These are phyloP conservation scores for Penaeus japonicus DNA, from an alignment of 1,140 invertebrate species.

Conservation along the genomic window DNA sequence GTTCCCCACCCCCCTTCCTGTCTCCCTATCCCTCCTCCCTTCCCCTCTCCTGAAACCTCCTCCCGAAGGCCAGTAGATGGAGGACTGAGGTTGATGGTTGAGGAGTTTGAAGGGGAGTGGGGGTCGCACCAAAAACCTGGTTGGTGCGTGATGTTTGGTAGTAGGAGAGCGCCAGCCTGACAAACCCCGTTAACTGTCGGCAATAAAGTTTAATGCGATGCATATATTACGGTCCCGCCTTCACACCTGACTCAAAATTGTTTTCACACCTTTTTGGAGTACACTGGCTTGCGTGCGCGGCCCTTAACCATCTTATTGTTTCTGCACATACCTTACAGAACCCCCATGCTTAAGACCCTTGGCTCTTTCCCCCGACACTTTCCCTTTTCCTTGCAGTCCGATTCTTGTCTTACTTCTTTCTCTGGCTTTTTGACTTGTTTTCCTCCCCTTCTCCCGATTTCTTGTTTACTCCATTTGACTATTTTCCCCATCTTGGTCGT, in stretches of 20 bases:
- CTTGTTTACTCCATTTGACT: background rate
- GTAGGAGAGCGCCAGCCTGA: slow-evolving; percentile 1
- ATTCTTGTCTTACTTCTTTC: too few relatives aligned
- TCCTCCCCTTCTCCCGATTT: too few relatives aligned
- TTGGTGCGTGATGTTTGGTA: too few relatives aligned
- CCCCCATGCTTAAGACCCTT: too few relatives aligned
- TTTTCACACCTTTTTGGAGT: slow-evolving; percentile 24
- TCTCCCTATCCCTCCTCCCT: too few relatives aligned
- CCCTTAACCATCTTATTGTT: background rate
- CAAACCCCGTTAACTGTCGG: slow-evolving; percentile 43
- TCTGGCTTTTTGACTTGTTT: too few relatives aligned
- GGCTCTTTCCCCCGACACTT: too few relatives aligned
- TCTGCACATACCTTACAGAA: too few relatives aligned
- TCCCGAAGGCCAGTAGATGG: too few relatives aligned
- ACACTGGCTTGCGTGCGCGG: background rate
- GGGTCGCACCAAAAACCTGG: background rate
- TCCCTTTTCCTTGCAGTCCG: too few relatives aligned
- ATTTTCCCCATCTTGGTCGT: background rate
- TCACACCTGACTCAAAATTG: background rate
- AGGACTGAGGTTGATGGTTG: background rate
- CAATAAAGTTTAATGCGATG: slow-evolving; percentile 33
- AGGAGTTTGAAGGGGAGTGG: background rate
- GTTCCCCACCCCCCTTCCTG: too few relatives aligned
- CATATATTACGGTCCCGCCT: background rate
- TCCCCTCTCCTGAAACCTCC: too few relatives aligned